Percentiles rank a stretch among this genome's conserved stretches.
phyloP scores from a whole-genome alignment of 2,888 invertebrate genomes.

The Drosophila demipolita region DNA sequence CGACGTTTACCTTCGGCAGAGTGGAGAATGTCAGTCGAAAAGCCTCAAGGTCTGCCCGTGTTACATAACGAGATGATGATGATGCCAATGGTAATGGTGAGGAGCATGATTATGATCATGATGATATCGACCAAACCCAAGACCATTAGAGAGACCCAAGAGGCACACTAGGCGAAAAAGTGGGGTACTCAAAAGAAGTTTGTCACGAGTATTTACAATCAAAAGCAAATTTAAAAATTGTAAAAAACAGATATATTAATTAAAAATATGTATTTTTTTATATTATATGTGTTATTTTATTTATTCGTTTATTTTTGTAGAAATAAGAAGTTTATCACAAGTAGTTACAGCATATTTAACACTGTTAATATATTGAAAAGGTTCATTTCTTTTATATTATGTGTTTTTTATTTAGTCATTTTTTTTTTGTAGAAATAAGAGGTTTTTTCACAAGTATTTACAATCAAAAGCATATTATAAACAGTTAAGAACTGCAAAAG shows the following conservation, averaged over 20 bases:
- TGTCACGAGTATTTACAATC: neutral
- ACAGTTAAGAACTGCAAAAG: neutral
- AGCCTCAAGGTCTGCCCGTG: slow-evolving; percentile 50
- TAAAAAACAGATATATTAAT: neutral
- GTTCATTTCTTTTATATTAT: no score
- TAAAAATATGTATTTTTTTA: no score
- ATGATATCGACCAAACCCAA: slow-evolving; percentile 53
- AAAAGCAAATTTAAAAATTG: neutral
- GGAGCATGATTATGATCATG: slow-evolving; percentile 9
- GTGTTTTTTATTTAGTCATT: no score
- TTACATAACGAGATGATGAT: slow-evolving; percentile 24
- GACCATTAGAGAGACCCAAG: slow-evolving; percentile 48
- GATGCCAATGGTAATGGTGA: slow-evolving; percentile 2
- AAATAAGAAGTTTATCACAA: no score
- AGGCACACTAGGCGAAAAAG: slow-evolving; percentile 12
- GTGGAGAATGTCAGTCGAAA: slow-evolving; percentile 49
- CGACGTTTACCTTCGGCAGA: slow-evolving; percentile 56
- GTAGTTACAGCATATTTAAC: no score
- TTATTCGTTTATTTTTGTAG: no score
- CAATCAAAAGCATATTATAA: neutral
- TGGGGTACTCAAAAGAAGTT: neutral
- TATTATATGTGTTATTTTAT: no score
- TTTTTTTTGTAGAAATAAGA: no score
- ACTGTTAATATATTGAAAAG: no score
- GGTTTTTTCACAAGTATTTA: neutral